These are phyloP conservation scores for Calameuta idolon DNA, from an alignment of 2,888 invertebrate species.

Conservation along the genomic window DNA sequence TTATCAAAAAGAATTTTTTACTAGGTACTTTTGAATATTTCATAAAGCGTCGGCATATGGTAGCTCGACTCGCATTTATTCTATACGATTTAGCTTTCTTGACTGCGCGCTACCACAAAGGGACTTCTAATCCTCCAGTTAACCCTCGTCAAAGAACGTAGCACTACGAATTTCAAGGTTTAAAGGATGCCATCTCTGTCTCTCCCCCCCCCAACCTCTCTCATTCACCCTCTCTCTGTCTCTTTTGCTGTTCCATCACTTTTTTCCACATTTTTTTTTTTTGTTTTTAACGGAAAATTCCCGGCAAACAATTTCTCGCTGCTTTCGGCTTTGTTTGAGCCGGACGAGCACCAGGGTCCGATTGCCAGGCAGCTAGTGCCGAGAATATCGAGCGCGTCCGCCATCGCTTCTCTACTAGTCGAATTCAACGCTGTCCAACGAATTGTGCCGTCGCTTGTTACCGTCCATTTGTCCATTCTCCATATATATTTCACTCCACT, in stretches of 20 bases:
- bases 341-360: neutral
- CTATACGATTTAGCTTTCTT: neutral
- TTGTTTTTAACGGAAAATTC: neutral
- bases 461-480: neutral
- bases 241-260: neutral
- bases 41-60: neutral
- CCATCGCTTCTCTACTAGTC: neutral
- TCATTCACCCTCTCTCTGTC: neutral
- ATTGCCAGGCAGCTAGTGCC: neutral
- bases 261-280: neutral
- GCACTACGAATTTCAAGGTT: neutral
- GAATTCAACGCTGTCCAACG: neutral
- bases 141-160: neutral
- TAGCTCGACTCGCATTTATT: neutral
- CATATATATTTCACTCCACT: neutral
- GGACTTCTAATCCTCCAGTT: neutral
- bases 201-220: neutral
- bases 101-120: neutral
- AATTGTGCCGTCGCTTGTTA: neutral
- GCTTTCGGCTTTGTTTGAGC: neutral
- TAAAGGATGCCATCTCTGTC: neutral
- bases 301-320: neutral
- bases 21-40: neutral
- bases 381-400: neutral
- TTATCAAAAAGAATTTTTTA: neutral